Evolutionary conservation across 2,888 invertebrate species (phyloP), one percentile per base, ranked within the genome.

Genomic region (Tenthredo distinguenda): DNA sequence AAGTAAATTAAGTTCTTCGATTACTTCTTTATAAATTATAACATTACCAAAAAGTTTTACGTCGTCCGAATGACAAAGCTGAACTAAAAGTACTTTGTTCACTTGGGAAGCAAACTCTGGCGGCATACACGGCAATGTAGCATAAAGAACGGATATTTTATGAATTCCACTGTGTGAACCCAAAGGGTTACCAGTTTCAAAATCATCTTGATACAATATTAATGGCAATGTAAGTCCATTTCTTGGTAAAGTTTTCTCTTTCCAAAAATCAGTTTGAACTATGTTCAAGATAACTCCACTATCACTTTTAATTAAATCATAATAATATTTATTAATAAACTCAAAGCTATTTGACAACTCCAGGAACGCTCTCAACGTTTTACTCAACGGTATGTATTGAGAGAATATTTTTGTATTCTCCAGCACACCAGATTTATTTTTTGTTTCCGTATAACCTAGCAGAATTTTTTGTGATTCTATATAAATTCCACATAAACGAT

Each of bases 151-250:
- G 21, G 40, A 74, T 21, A 74, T 74, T n/a, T 74, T 74, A 21
- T 74, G 74, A 43, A 74, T 40, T 74, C 74, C 74, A 74, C 74
- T 74, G 40, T 74, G 74, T 21, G 74, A 74, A n/a, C 74, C 74
- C 37, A 74, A 40, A 15, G 74, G 74, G 37, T 74, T 40, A 40
- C 74, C 74, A 0, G 74, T 43, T 10, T 43, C 43, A 43, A 43
- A 43, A 43, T 43, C 43, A 43, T 43, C 43, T 12, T 43, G 43
- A 74, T 74, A 40, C 40, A 74, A 74, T 18, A 74, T 74, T 40
- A 74, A 40, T 40, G 74, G 74, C 15, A 74, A 74, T 21, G 74
- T 74, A 7, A 40, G 6, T 9, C 31, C 37, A 74, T 43, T 43
- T 21, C 15, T 15, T 40, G 1, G n/a, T 10, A 21, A 74, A 21